Evolutionary conservation across 2,113 vertebrate genomes (phyloP).

Genomic region (Hydropotes inermis): DNA sequence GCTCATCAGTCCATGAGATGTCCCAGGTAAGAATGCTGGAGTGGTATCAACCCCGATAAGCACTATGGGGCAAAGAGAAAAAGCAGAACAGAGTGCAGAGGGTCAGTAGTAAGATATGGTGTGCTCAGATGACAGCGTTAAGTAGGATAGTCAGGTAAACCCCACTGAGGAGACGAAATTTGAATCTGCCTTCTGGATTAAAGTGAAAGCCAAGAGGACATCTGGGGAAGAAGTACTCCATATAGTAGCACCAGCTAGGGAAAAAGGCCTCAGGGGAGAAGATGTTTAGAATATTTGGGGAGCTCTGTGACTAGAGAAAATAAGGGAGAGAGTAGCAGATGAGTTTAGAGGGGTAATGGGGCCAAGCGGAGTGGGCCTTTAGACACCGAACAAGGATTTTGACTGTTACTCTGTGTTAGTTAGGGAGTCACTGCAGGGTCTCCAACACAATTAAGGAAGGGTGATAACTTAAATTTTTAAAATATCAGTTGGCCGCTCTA

Average conservation of each 20-base stretch:
- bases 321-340: neutral
- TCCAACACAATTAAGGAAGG: neutral
- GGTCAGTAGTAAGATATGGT: neutral
- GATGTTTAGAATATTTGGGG: neutral
- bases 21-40: neutral
- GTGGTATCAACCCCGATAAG: neutral
- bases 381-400: neutral
- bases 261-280: neutral
- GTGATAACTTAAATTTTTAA: neutral
- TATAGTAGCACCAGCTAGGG: neutral
- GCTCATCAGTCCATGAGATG: neutral
- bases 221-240: neutral
- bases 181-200: neutral
- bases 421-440: neutral
- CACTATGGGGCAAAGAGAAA: neutral
- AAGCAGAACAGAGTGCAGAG: neutral
- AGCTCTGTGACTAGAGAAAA: neutral
- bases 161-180: neutral
- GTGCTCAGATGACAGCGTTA: neutral
- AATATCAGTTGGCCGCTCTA: neutral
- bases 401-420: neutral
- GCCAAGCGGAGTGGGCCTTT: neutral
- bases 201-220: neutral
- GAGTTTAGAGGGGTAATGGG: neutral
- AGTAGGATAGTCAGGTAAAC: neutral